phyloP scores from a whole-genome alignment of 2,113 vertebrate genomes.

The Peromyscus maniculatus region DNA sequence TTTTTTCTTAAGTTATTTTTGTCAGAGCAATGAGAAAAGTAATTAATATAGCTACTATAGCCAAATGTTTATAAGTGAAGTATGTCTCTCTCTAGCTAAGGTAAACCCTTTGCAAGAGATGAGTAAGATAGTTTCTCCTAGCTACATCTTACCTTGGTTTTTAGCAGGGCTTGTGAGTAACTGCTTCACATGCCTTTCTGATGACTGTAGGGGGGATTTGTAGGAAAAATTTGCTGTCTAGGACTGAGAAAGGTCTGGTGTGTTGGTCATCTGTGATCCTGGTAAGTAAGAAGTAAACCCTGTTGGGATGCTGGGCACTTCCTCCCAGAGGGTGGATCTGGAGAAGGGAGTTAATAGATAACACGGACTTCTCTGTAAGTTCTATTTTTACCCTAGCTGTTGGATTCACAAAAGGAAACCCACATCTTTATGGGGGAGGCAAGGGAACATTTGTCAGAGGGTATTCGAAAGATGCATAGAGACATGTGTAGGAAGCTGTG shows the following conservation, averaged over 20 bases:
- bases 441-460: constrained; percentile 10
- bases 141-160: not conserved
- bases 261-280: fast-evolving
- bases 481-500: constrained; percentile 56
- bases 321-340: not conserved
- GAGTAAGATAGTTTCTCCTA: not conserved
- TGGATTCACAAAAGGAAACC: not conserved
- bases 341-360: not conserved
- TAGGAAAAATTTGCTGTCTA: not conserved
- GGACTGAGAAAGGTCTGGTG: not conserved
- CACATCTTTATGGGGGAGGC: not conserved
- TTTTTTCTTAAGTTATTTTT: not conserved
- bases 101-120: not conserved
- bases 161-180: not conserved
- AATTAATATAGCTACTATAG: not conserved
- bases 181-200: not conserved
- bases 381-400: not conserved
- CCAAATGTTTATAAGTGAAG: not conserved
- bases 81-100: not conserved
- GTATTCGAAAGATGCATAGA: constrained; percentile 19
- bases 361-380: not conserved
- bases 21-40: not conserved
- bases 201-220: not conserved
- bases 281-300: not conserved
- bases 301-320: not conserved